Conservation (phyloP, 2,113 vertebrate genomes). For the Scalopus aquaticus region DNA sequence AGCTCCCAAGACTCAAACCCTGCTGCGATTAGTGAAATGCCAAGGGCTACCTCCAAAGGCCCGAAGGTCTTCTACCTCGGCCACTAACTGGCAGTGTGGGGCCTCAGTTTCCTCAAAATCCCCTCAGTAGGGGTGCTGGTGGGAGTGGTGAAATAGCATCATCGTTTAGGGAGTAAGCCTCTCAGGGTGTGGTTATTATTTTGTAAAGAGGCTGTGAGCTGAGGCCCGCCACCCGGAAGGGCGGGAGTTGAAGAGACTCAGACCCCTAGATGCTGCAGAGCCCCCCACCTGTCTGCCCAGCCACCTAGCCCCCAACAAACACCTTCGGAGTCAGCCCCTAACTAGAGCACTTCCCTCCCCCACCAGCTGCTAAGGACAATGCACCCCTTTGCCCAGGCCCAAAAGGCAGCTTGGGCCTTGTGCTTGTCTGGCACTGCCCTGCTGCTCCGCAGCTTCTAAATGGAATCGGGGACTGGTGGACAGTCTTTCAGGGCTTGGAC, state of each 20-base stretch:
- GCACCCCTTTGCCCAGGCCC: background rate
- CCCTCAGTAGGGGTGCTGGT: slow-evolving; percentile 22
- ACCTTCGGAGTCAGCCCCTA: background rate
- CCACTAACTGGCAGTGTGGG: background rate
- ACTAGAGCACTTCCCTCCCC: background rate
- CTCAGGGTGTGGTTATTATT: slow-evolving; percentile 71
- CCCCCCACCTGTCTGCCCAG: background rate
- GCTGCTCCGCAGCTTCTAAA: slow-evolving; percentile 8
- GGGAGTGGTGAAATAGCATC: slow-evolving; percentile 55
- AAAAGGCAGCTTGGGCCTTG: background rate
- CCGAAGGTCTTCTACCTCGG: background rate
- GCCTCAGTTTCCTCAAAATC: slow-evolving; percentile 28
- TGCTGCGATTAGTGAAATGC: background rate
- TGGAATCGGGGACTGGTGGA: background rate
- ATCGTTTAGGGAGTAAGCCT: slow-evolving; percentile 48
- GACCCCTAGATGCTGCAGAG: background rate
- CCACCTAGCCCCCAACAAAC: background rate
- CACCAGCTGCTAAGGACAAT: slow-evolving; percentile 8
- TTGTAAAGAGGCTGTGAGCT: slow-evolving; percentile 54
- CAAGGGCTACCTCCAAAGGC: background rate
- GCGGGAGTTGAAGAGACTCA: background rate
- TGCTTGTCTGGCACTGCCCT: background rate
- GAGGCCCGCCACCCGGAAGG: slow-evolving; percentile 5
- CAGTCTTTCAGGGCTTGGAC: background rate
- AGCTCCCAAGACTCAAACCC: background rate